Evolutionary conservation across 2,113 vertebrate genomes (phyloP).

Genomic region (Trochalopteron elliotii): DNA sequence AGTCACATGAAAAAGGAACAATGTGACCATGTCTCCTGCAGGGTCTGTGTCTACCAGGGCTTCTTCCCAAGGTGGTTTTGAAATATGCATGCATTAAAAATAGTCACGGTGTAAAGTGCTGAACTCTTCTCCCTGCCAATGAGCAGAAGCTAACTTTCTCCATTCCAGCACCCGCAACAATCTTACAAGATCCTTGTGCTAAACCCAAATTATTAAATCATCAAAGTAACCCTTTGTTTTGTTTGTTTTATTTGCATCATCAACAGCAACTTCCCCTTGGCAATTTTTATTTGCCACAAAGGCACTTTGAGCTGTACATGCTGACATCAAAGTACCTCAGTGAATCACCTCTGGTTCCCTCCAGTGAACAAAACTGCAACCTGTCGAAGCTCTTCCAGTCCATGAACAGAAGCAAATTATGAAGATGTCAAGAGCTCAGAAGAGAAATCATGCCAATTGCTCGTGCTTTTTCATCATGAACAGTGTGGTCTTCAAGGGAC

Average conservation of each 20-base stretch:
- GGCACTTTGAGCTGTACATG: not conserved
- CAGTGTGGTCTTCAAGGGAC: not conserved
- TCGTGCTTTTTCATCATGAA: not conserved
- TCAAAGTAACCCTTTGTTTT: not conserved
- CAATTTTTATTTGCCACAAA: not conserved
- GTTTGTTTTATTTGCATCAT: slow-evolving; percentile 1
- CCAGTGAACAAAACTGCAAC: not conserved
- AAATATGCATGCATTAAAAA: not conserved
- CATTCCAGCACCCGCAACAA: not conserved
- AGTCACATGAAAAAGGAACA: not conserved
- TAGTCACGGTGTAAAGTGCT: not conserved
- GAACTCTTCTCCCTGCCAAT: not conserved
- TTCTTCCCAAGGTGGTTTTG: not conserved
- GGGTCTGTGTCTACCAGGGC: not conserved
- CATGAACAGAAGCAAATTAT: not conserved
- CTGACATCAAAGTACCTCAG: not conserved
- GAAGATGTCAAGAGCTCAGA: not conserved
- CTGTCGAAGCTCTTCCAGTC: not conserved
- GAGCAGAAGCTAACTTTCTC: not conserved
- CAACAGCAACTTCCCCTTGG: not conserved
- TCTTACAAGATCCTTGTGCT: not conserved
- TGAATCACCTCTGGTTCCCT: not conserved
- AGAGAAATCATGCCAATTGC: not conserved
- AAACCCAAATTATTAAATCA: slow-evolving; percentile 1
- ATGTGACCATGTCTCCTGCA: not conserved